phyloP scores from a whole-genome alignment of 2,797 vertebrate species.

The Hippocampus kuda region DNA sequence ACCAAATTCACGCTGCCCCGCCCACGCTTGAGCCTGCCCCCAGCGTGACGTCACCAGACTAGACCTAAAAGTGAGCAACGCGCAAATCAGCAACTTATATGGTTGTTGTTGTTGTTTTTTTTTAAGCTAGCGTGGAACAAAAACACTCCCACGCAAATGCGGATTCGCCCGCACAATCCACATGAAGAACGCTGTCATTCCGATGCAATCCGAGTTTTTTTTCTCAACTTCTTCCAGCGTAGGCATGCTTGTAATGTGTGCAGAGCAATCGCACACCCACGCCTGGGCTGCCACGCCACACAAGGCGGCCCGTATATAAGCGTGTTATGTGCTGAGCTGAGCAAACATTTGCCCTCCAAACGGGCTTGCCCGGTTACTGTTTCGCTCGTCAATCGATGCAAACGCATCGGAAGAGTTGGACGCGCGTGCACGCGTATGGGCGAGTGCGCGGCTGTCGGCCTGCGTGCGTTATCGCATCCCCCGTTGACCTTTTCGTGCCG shows the following conservation, averaged over 20 bases:
- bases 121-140: not conserved
- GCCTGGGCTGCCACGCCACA: slow-evolving; percentile 18
- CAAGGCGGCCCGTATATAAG: slow-evolving; percentile 22
- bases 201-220: not conserved
- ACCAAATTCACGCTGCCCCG: not conserved
- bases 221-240: slow-evolving; percentile 11
- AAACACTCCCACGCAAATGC: not conserved
- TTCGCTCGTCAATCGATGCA: slow-evolving; percentile 16
- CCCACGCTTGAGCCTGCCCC: slow-evolving; percentile 3
- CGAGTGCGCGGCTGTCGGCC: not conserved
- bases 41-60: slow-evolving; percentile 1
- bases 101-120: not conserved
- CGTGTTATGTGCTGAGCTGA: slow-evolving; percentile 47
- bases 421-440: not conserved
- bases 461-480: not conserved
- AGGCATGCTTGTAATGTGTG: slow-evolving; percentile 44
- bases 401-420: not conserved
- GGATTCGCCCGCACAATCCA: not conserved
- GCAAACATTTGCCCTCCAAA: slow-evolving; percentile 53
- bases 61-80: not conserved
- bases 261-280: slow-evolving; percentile 19
- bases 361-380: slow-evolving; percentile 37
- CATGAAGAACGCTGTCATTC: not conserved
- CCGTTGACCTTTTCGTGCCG: not conserved
- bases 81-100: not conserved